Conservation (phyloP, 2,797 vertebrate species). For the Cossypha niveicapilla region DNA sequence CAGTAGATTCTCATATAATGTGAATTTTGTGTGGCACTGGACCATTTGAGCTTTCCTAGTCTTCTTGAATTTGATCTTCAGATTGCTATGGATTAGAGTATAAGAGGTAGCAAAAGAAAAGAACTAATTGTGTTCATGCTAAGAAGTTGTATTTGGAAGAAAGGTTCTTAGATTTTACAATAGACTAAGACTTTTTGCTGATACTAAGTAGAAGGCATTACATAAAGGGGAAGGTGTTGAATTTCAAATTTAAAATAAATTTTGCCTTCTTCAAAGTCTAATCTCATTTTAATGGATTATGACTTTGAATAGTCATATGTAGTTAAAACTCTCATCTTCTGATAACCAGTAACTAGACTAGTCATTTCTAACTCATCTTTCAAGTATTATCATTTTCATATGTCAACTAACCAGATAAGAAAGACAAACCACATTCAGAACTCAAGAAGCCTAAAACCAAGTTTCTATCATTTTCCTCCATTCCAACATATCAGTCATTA, state of each 20-base stretch:
- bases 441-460: not conserved
- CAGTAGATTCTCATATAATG: not conserved
- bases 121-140: rapidly evolving
- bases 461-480: not conserved
- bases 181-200: not conserved
- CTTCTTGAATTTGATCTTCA: not conserved
- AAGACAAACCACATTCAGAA: not conserved
- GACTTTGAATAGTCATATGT: not conserved
- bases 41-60: not conserved
- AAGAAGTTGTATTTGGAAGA: not conserved
- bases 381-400: not conserved
- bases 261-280: not conserved
- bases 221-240: not conserved
- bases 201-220: not conserved
- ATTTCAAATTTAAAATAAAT: not conserved
- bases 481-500: not conserved
- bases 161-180: not conserved
- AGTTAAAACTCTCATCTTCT: not conserved
- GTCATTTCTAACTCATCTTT: not conserved
- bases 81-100: not conserved
- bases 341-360: not conserved
- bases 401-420: not conserved
- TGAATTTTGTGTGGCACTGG: not conserved
- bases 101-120: not conserved
- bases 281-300: not conserved